Evolutionary conservation across 1,140 invertebrate genomes (phyloP).

Genomic region (Coptotermes formosanus): DNA sequence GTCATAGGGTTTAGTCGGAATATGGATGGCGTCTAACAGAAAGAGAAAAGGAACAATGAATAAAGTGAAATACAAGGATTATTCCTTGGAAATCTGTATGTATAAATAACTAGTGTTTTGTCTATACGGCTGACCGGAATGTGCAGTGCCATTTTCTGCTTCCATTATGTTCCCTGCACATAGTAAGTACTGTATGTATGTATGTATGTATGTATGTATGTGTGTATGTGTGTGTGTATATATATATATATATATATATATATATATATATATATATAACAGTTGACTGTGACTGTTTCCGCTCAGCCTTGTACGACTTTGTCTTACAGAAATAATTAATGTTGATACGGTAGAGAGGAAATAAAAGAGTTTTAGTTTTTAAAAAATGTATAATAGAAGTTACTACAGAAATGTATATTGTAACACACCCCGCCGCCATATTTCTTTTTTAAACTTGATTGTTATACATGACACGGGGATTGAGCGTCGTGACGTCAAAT

Average conservation of each 20-base stretch:
- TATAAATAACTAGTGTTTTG: neutral
- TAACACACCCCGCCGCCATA: slow-evolving; percentile 1
- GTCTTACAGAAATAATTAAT: neutral
- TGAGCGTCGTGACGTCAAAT: neutral
- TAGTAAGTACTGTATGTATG: neutral
- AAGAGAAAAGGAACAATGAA: neutral
- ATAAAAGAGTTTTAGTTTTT: neutral
- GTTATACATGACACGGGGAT: neutral
- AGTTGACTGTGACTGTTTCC: neutral
- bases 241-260: too few species aligned
- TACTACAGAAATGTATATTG: slow-evolving; percentile 4
- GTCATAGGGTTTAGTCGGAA: neutral
- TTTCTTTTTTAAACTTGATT: slow-evolving; percentile 9
- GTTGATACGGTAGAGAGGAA: neutral
- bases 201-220: too few species aligned
- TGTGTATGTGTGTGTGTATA: too few species aligned
- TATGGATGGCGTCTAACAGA: neutral
- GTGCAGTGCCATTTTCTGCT: neutral
- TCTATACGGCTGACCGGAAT: neutral
- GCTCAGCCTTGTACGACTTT: neutral
- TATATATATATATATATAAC: too few species aligned
- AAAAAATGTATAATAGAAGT: neutral
- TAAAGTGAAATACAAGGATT: neutral
- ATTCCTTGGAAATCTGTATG: neutral
- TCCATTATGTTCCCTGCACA: neutral